Percentiles rank a stretch among this genome's conserved stretches.
These are phyloP conservation scores for Dascillus cervinus DNA, from an alignment of 2,888 invertebrate species.

Conservation along the genomic window DNA sequence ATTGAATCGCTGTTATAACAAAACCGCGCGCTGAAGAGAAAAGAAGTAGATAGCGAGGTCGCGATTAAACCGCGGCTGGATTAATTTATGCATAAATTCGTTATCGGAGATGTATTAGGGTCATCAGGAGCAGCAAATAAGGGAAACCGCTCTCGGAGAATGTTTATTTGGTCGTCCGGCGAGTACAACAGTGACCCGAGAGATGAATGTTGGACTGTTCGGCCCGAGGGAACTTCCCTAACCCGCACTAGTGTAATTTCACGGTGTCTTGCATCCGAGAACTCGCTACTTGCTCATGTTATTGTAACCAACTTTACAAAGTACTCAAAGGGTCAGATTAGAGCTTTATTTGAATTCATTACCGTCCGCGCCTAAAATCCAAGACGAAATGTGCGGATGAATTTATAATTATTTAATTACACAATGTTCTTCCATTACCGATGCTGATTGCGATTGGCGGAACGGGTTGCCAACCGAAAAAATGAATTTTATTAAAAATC, in stretches of 20 bases:
- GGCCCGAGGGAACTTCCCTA: constrained; percentile 30
- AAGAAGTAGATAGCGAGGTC: no score
- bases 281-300: constrained; percentile 28
- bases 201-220: constrained; percentile 32
- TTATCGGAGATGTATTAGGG: no score
- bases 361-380: no score
- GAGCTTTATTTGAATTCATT: constrained; percentile 23
- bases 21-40: no score
- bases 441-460: constrained; percentile 42
- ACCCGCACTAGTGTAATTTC: constrained; percentile 48
- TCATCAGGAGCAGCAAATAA: no score
- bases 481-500: constrained; percentile 46
- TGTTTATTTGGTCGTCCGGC: constrained; percentile 24
- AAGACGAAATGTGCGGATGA: no score
- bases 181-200: constrained; percentile 24
- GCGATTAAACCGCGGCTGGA: no score
- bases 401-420: no score
- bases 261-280: constrained; percentile 52
- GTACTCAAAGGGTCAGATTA: constrained; percentile 25
- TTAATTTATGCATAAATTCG: no score
- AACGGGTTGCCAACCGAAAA: constrained; percentile 43
- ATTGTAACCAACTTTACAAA: constrained; percentile 23
- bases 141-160: constrained; percentile 15
- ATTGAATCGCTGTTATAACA: no score
- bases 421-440: no score